Conservation (phyloP, 2,113 vertebrate species). For the Cyanistes caeruleus region DNA sequence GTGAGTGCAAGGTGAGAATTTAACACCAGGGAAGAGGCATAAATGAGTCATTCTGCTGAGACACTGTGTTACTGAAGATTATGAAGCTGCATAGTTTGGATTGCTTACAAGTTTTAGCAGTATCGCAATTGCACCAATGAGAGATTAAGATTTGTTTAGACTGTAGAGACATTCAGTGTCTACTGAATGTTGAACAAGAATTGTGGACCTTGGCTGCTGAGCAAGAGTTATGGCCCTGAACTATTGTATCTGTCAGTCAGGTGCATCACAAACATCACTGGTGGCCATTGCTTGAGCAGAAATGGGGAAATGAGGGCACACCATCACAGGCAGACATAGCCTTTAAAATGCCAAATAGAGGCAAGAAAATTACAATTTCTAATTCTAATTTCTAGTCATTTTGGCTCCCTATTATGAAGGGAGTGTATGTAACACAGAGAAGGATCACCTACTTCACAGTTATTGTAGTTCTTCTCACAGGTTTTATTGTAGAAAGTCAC, state of each 20-base stretch:
- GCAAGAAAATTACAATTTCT: not conserved
- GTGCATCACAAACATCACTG: not conserved
- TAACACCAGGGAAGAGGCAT: not conserved
- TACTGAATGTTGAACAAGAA: not conserved
- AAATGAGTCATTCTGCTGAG: not conserved
- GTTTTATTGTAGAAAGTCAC: not conserved
- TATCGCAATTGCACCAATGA: not conserved
- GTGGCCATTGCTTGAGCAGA: not conserved
- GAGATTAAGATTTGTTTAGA: not conserved
- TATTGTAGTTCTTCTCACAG: not conserved
- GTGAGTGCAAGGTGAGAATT: not conserved
- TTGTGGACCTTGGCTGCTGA: not conserved
- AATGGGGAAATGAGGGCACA: not conserved
- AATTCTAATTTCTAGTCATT: not conserved
- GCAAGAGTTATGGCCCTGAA: not conserved
- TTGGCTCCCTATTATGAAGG: not conserved
- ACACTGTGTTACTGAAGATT: not conserved
- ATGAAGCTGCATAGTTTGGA: not conserved
- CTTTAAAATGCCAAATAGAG: not conserved
- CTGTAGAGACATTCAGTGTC: not conserved
- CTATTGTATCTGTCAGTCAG: not conserved
- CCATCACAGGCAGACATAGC: accelerated
- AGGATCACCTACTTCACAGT: not conserved
- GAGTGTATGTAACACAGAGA: not conserved
- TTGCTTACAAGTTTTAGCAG: not conserved